Base-by-base conservation (phyloP, 2,888 invertebrate genomes). In the Autographa pulchrina region DNA sequence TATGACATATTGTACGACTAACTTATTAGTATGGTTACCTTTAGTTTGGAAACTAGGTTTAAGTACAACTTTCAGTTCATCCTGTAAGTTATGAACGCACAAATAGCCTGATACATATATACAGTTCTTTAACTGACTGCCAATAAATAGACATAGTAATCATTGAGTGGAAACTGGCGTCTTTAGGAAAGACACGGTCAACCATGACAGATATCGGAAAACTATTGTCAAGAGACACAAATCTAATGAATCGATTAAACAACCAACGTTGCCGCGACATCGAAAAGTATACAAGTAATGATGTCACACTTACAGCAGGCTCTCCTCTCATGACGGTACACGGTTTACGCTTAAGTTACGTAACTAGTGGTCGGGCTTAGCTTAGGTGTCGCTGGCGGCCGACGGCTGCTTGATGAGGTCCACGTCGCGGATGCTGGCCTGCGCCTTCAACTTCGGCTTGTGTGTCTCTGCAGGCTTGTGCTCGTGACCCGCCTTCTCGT, bases 331-430 rank as follows among this genome's bases (percentile, higher is more conserved):
- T 43, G 63, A 82, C 84, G 82, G 76, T 74, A 86, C 82, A 87
- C 72, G 76, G 54, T 54, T 54, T 79, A 87, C 75, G 81, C 85
- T 85, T 86, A 89, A 65, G 65, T 74, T 81, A 76, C 74, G 75
- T 75, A 78, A 81, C 76, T 74, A 74, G 77, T 84, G 82, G 84
- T 84, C 84, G 48, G 67, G 70, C 72, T 86, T 92, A 82, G 88
- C 89, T 92, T 96, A 96, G 82, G 93, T 95, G 85, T 96, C 96
- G 85, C 96, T 92, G 63, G 93, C 89, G 77, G 94, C 89, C 71
- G 96, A 94, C 0, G 92, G 92, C 64, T 95, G 95, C 73, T 96
- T 96, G 75, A 97, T 96, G 68, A 97, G 93, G 86, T 97, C 97
- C 70, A 96, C 90, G 85, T 97, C 97, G 41, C 96, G 96, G 43